These are phyloP conservation scores for Apus apus DNA, from an alignment of 2,113 vertebrate species.

Conservation along the genomic window DNA sequence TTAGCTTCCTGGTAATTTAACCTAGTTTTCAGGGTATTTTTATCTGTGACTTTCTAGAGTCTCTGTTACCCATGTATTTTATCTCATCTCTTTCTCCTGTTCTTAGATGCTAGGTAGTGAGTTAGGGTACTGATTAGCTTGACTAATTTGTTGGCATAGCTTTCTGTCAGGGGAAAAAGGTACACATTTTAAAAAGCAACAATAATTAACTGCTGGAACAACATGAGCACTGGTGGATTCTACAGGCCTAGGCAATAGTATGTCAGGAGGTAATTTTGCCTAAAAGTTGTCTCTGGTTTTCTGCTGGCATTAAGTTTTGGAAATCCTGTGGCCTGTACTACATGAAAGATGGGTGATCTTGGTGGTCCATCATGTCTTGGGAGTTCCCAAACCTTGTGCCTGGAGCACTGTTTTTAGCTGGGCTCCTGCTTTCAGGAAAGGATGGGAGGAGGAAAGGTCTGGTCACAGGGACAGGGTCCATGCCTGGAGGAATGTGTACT, in stretches of 20 bases:
- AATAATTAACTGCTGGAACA: not conserved
- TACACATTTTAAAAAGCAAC: not conserved
- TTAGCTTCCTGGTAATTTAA: slow-evolving; percentile 30
- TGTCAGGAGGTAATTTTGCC: not conserved
- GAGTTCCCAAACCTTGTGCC: not conserved
- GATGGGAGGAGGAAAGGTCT: not conserved
- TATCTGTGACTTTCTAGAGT: slow-evolving; percentile 19
- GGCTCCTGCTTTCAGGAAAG: not conserved
- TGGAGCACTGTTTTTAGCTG: not conserved
- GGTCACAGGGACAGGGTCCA: no score
- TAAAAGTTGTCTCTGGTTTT: not conserved
- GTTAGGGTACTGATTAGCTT: slow-evolving; percentile 30
- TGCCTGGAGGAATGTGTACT: not conserved
- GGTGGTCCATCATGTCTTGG: not conserved
- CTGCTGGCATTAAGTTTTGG: not conserved
- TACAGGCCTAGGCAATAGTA: not conserved
- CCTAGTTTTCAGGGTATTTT: slow-evolving; percentile 36
- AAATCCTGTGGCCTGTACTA: not conserved
- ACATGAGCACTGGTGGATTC: not conserved
- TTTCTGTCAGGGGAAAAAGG: slow-evolving; percentile 10
- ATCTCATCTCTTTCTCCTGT: not conserved
- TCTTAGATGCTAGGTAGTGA: slow-evolving; percentile 8
- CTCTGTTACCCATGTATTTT: not conserved
- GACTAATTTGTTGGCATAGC: slow-evolving; percentile 31
- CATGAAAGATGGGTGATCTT: not conserved